Evolutionary conservation across 37 sponge, comb jelly and placozoan species (phyloP), one percentile per base, ranked within the genome.

Genomic region (Haliclona indistincta): DNA sequence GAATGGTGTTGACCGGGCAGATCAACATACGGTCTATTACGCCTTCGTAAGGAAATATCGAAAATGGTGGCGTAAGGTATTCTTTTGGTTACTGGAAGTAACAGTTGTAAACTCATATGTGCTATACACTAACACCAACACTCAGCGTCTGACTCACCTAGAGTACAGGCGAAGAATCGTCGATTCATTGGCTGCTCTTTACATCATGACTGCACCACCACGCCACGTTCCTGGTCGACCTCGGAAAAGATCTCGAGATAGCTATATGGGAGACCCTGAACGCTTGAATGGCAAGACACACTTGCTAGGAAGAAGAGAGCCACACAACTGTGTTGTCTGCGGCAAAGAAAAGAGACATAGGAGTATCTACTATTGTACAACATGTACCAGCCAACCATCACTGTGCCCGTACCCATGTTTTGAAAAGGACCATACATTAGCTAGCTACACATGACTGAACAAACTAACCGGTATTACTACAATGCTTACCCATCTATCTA

Each of bases 1-100:
- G 69, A 68, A 68, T 68, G 43, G 69, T 4, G 69, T 68, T 3
- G 69, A 68, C 25, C 4, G 3, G 3, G 69, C 69, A 3, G 67
- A 65, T 65, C 67, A 65, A 37, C 36, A 38, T n/a, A 35, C 37
- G 4, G 69, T 68, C 20, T 39, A 19, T 5, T 68, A 68, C 25
- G 25, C 28, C 10, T 68, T 68, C 6, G 69, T 68, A 4, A 63
- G 7, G 35, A 63, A 10, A 63, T 36, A 33, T 34, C 35, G 30
- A 33, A 63, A 63, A 7, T 68, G 69, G 69, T 68, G 69, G 69
- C 38, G 69, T n/a, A 68, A 68, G 42, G 25, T 68, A 3, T 38
- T 68, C 47, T 68, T 68, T 41, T 68, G 42, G 41, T 10, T 68
- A n/a, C 28, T 68, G 2, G 69, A 68, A 39, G 45, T 41, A 41